phyloP scores from a whole-genome alignment of 2,888 invertebrate genomes.

The Blera fallax region DNA sequence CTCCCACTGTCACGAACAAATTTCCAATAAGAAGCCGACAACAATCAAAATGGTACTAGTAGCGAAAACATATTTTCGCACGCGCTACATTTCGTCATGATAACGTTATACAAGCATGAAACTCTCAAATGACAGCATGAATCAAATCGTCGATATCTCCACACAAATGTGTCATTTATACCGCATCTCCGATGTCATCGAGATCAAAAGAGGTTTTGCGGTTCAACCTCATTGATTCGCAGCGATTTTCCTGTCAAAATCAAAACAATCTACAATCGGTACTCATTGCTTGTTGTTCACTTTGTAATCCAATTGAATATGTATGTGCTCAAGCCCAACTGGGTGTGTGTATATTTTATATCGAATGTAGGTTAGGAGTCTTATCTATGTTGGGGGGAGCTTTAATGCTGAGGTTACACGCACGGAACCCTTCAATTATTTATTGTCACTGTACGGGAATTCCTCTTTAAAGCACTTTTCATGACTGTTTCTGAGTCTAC shows the following conservation, averaged over 20 bases:
- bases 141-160: background rate
- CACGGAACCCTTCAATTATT: slow-evolving; percentile 20
- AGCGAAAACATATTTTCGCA: background rate
- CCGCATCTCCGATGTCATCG: slow-evolving; percentile 13
- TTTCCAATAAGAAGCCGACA: background rate
- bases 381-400: background rate
- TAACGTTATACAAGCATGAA: background rate
- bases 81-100: slow-evolving; percentile 4
- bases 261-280: slow-evolving; percentile 1
- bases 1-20: background rate
- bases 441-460: background rate
- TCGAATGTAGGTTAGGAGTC: slow-evolving; percentile 38
- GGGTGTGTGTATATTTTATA: background rate
- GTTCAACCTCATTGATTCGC: slow-evolving; percentile 35
- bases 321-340: background rate
- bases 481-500: background rate
- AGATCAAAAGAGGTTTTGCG: slow-evolving; percentile 26
- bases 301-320: slow-evolving; percentile 25
- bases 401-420: background rate
- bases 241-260: slow-evolving; percentile 17
- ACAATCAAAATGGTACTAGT: background rate
- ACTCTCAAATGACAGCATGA: background rate
- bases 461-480: background rate
- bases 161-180: slow-evolving; percentile 9
- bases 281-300: background rate